Conservation (phyloP, 2,888 invertebrate genomes). For the Agrotis clavis region DNA sequence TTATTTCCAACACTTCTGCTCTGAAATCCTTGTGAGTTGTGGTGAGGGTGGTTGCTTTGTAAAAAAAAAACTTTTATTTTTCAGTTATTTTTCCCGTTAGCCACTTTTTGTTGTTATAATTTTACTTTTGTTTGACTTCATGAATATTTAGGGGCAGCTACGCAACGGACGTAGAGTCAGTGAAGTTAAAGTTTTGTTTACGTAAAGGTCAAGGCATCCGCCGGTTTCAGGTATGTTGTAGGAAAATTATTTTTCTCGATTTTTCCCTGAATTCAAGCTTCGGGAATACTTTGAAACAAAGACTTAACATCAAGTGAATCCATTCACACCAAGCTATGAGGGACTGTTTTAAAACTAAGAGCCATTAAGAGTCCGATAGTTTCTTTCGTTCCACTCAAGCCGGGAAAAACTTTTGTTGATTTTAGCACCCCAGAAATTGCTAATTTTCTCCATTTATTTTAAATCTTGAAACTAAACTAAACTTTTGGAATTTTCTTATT, state of each 20-base stretch:
- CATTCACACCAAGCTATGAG: too few species aligned
- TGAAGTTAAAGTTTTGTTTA: neutral
- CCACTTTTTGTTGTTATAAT: neutral
- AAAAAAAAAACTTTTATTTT: neutral
- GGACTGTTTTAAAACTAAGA: too few species aligned
- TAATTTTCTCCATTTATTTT: neutral
- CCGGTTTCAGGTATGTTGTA: constrained; percentile 12
- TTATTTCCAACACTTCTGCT: neutral
- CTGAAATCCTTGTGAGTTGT: neutral
- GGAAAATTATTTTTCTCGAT: neutral
- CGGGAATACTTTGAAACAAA: neutral
- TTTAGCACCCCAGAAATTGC: too few species aligned
- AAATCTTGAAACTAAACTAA: neutral
- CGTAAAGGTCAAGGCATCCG: neutral
- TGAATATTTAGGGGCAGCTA: neutral
- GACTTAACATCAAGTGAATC: too few species aligned
- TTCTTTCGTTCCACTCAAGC: too few species aligned
- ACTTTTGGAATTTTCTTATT: too few species aligned
- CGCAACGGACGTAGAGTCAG: neutral
- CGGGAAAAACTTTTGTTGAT: too few species aligned
- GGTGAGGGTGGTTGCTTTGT: neutral
- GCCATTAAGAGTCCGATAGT: too few species aligned
- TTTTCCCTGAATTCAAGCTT: constrained; percentile 1
- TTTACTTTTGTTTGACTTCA: constrained; percentile 4
- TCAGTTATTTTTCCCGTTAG: neutral